phyloP scores from a whole-genome alignment of 2,113 vertebrate species.

The Nipponia nippon region DNA sequence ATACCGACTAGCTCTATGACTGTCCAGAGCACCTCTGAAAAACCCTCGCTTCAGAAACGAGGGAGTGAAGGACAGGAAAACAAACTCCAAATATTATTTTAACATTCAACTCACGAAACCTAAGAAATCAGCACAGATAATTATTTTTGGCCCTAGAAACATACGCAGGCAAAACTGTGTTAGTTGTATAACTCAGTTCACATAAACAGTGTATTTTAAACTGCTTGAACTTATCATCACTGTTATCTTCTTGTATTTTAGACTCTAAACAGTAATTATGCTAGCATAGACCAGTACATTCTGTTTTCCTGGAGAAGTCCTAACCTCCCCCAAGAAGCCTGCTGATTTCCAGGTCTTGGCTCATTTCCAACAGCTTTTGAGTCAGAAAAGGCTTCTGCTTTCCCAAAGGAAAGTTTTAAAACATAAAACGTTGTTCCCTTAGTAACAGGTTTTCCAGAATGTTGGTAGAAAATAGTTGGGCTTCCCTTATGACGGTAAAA shows the following conservation, averaged over 20 bases:
- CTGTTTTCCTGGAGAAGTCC: background rate
- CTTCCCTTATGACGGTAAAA: background rate
- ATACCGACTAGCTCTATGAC: background rate
- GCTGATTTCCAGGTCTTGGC: background rate
- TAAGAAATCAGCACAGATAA: background rate
- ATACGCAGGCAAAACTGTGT: background rate
- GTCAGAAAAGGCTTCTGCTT: background rate
- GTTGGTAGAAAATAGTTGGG: background rate
- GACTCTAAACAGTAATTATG: background rate
- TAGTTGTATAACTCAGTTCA: slow-evolving; percentile 19
- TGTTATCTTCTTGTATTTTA: background rate
- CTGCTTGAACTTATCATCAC: background rate
- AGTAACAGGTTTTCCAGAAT: background rate
- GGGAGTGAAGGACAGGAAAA: background rate
- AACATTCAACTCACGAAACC: background rate
- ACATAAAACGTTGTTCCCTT: background rate
- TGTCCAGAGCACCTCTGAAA: background rate
- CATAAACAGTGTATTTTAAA: slow-evolving; percentile 18
- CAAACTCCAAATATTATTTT: background rate
- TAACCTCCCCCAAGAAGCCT: slow-evolving; percentile 3
- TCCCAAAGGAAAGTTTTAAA: background rate
- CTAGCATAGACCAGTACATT: background rate
- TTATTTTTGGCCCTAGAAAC: slow-evolving; percentile 21
- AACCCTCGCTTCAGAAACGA: background rate
- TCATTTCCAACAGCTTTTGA: slow-evolving; percentile 1